These are phyloP conservation scores for Melanotaenia trifasciata DNA, from an alignment of 2,797 vertebrate species.

Conservation along the genomic window DNA sequence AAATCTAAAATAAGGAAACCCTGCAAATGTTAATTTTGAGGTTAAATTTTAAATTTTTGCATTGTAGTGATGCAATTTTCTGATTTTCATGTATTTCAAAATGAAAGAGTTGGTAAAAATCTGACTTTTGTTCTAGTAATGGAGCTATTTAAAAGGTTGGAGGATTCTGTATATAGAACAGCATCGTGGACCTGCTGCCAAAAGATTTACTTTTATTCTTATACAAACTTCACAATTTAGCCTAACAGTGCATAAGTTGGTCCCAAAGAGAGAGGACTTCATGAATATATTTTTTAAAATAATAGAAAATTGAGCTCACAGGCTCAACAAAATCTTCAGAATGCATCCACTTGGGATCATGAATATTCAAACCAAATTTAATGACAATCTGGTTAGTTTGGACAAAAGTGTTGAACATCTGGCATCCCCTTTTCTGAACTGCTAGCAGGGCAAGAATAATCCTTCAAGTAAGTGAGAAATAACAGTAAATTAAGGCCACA, in stretches of 20 bases:
- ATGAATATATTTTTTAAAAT: neutral
- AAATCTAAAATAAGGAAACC: too few relatives aligned
- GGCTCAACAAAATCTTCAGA: neutral
- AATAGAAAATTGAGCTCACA: neutral
- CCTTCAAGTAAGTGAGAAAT: slow-evolving; percentile 20
- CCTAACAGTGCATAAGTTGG: neutral
- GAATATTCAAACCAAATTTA: neutral
- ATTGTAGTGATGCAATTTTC: too few relatives aligned
- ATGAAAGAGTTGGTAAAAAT: neutral
- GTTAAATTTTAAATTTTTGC: too few relatives aligned
- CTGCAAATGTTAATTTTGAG: too few relatives aligned
- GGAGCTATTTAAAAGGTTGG: neutral
- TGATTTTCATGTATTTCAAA: too few relatives aligned
- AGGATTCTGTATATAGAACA: neutral
- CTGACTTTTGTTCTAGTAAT: neutral
- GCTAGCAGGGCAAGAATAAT: slow-evolving; percentile 2
- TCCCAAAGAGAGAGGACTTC: neutral
- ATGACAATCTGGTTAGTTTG: slow-evolving; percentile 5
- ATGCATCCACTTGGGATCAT: slow-evolving; percentile 9
- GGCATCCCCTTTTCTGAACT: neutral
- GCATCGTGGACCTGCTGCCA: neutral
- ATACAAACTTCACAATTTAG: neutral
- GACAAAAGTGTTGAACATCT: neutral
- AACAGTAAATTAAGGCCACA: slow-evolving; percentile 60
- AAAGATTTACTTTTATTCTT: neutral